Evolutionary conservation across 2,888 invertebrate species (phyloP), one percentile per base, ranked within the genome.

Genomic region (Beris chalybata): DNA sequence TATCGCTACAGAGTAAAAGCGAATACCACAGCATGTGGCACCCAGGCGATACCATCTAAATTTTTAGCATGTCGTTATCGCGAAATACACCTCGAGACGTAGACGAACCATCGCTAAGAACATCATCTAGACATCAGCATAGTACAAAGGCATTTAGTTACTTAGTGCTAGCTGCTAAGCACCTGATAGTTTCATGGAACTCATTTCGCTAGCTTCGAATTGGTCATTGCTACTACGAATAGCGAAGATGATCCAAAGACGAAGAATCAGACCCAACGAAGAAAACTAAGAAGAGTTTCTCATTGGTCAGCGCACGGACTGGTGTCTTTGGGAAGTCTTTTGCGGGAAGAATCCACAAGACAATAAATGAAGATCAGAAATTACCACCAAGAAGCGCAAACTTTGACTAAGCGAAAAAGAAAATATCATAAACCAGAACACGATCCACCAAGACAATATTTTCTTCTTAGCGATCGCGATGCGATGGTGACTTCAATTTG

Each of bases 381-480:
- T 48, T 48, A 22, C 12, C 15, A 52, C 61, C 43, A 47, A 52
- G 38, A 61, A 52, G 50, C 61, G n/a, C 22, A 9, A 50, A 50
- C 13, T 9, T 22, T 9, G 50, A 50, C 50, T 13, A 50, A 15
- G 38, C 13, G 38, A 32, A 61, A 52, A 61, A 61, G 61, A 47
- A 48, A 48, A 31, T 50, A 61, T 61, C 61, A 52, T 61, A 61
- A n/a, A 61, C 50, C 61, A 61, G 61, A 61, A 61, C 61, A 38
- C 38, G 38, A 38, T 38, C 9, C 38, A 38, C 7, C 9, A 38
- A 38, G 38, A 38, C 38, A 38, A 38, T 38, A 38, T 38, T 38
- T 22, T 38, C 38, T 38, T 38, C 38, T 38, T 38, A 38, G 7
- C 38, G 38, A 38, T 38, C 38, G 38, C 38, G 38, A 38, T 38